phyloP scores from a whole-genome alignment of 2,888 invertebrate species.

The Furcula furcula region DNA sequence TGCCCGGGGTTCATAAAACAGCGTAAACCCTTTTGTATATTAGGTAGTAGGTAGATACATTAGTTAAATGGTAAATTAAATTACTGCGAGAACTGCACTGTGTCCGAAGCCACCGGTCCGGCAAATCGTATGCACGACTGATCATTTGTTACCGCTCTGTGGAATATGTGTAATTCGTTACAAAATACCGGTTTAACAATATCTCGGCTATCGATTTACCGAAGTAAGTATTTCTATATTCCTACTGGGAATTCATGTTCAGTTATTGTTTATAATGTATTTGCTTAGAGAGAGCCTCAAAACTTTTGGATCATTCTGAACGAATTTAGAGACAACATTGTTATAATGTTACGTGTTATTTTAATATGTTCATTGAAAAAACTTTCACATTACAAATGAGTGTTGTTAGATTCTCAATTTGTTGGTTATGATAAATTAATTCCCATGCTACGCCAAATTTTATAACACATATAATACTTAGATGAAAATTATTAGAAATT shows the following conservation, averaged over 20 bases:
- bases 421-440: too few species aligned
- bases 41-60: neutral
- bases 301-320: too few species aligned
- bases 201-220: neutral
- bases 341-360: too few species aligned
- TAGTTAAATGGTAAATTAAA: neutral
- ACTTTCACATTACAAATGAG: too few species aligned
- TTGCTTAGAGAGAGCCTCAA: too few species aligned
- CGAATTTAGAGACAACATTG: too few species aligned
- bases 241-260: neutral
- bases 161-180: slow-evolving; percentile 42
- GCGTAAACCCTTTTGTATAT: neutral
- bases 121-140: slow-evolving; percentile 39
- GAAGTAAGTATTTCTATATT: neutral
- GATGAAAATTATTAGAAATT: too few species aligned
- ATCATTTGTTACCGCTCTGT: slow-evolving; percentile 28
- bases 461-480: too few species aligned
- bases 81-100: neutral
- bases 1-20: neutral
- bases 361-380: too few species aligned
- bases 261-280: neutral
- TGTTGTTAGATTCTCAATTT: too few species aligned
- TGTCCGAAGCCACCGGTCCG: slow-evolving; percentile 8
- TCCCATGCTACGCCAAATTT: too few species aligned
- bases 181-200: slow-evolving; percentile 23